phyloP scores from a whole-genome alignment of 1,140 invertebrate genomes.

The Platyscapa corneri region DNA sequence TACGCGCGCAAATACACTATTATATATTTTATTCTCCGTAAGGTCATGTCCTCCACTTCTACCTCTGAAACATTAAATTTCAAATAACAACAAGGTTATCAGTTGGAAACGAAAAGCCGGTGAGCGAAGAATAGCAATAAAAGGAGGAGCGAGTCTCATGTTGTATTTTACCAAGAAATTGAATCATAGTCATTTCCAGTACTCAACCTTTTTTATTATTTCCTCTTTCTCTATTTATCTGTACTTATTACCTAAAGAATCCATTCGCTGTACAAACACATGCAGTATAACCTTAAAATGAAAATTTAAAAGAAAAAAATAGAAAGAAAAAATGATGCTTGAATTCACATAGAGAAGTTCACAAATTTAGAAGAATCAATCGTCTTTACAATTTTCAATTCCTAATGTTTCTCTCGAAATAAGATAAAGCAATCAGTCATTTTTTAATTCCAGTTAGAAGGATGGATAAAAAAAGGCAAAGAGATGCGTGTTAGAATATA shows the following conservation, averaged over 20 bases:
- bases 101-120: background rate
- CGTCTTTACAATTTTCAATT: slow-evolving; percentile 50
- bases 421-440: background rate
- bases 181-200: slow-evolving; percentile 28
- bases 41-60: background rate
- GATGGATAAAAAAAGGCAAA: background rate
- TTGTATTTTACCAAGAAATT: slow-evolving; percentile 39
- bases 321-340: background rate
- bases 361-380: slow-evolving; percentile 57
- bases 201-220: background rate
- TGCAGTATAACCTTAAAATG: slow-evolving; percentile 10
- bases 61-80: slow-evolving; percentile 27
- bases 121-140: background rate
- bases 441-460: background rate
- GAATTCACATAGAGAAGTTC: slow-evolving; percentile 44
- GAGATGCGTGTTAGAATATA: background rate
- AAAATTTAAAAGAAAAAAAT: background rate
- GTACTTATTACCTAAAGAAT: background rate
- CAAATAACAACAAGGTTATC: slow-evolving; percentile 28
- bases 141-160: background rate
- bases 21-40: slow-evolving; percentile 12
- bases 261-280: slow-evolving; percentile 40
- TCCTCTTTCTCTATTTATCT: background rate
- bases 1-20: background rate
- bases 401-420: background rate